Evolutionary conservation across 2,113 vertebrate species (phyloP).

Genomic region (Hyaena hyaena): DNA sequence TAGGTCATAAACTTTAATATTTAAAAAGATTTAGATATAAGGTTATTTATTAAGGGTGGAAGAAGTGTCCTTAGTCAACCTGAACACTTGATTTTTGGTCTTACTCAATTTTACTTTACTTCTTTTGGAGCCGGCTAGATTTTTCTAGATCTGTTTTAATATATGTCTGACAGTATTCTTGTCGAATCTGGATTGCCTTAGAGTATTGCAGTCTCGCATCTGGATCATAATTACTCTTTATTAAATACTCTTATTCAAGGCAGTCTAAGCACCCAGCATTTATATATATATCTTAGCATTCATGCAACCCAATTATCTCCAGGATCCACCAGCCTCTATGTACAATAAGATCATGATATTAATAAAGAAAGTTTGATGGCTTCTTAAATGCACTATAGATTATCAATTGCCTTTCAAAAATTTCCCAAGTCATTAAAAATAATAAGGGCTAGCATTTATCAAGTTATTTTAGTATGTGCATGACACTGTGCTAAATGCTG

Average conservation of each 20-base stretch:
- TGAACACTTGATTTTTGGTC: background rate
- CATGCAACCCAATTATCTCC: background rate
- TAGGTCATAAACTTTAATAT: background rate
- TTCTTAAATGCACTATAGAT: background rate
- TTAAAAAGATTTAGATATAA: background rate
- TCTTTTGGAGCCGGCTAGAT: background rate
- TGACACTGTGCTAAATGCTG: background rate
- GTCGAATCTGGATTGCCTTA: background rate
- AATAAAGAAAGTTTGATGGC: background rate
- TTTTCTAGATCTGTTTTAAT: background rate
- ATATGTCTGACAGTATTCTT: background rate
- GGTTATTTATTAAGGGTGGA: background rate
- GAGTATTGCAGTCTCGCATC: background rate
- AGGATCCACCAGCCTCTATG: background rate
- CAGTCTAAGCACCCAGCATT: background rate
- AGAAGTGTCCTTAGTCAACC: background rate
- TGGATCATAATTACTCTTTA: background rate
- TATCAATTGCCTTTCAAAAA: background rate
- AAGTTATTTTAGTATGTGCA: background rate
- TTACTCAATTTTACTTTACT: background rate
- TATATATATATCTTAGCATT: background rate
- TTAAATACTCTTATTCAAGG: background rate
- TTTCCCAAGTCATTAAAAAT: background rate
- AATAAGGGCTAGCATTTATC: background rate
- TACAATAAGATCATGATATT: background rate